Conservation (phyloP, 1,140 invertebrate genomes). For the Drosophila sulfurigaster region DNA sequence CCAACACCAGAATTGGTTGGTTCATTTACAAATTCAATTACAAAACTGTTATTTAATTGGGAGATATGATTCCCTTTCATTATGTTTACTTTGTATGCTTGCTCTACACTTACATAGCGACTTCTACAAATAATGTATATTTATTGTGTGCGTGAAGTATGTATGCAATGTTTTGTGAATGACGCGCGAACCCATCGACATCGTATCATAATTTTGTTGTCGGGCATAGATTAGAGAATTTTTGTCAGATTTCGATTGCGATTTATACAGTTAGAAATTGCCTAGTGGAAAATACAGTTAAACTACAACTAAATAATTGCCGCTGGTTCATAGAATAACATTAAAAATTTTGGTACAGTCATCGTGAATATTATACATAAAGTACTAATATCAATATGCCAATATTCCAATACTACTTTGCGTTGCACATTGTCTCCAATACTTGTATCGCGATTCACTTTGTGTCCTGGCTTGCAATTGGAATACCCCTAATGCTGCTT, state of each 20-base stretch:
- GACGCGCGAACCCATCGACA: constrained; percentile 8
- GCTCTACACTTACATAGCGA: constrained; percentile 64
- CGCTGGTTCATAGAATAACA: constrained; percentile 64
- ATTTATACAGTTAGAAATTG: constrained; percentile 74
- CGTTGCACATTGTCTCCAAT: constrained; percentile 23
- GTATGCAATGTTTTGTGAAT: constrained; percentile 10
- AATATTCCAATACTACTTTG: constrained; percentile 47
- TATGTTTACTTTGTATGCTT: constrained; percentile 34
- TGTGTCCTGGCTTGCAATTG: constrained; percentile 2
- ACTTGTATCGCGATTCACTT: not conserved
- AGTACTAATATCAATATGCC: constrained; percentile 23
- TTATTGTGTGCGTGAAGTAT: constrained; percentile 17
- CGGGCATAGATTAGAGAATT: not conserved
- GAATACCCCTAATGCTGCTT: constrained; percentile 63
- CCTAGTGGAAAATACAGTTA: constrained; percentile 69
- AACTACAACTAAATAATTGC: constrained; percentile 73
- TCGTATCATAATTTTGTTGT: constrained; percentile 4
- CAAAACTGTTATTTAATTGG: constrained; percentile 47
- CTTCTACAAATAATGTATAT: constrained; percentile 33
- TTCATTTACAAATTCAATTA: constrained; percentile 69
- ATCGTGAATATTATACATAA: constrained; percentile 46
- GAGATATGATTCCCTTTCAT: not conserved
- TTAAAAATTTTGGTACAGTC: constrained; percentile 84
- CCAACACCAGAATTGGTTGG: constrained; percentile 38
- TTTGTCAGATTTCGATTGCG: constrained; percentile 16